Percentiles rank a stretch among this genome's conserved stretches.
phyloP scores from a whole-genome alignment of 2,888 invertebrate genomes.

The Ornithoptera priamus region DNA sequence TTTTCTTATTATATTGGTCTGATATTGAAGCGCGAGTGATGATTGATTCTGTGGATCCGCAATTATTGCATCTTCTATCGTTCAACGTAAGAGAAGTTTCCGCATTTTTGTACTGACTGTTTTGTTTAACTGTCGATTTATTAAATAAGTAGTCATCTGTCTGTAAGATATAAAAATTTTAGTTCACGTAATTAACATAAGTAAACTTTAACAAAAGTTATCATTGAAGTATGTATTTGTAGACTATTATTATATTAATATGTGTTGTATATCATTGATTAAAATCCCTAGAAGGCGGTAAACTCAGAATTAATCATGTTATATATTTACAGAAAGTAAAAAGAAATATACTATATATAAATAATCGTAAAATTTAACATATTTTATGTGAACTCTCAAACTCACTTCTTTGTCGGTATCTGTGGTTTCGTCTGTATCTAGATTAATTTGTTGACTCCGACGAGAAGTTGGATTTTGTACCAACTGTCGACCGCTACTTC shows the following conservation, averaged over 20 bases:
- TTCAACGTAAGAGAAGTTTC: conserved; percentile 19
- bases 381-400: not conserved
- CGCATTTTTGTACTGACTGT: conserved; percentile 24
- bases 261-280: no score
- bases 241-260: no score
- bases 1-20: conserved; percentile 30
- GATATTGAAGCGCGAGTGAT: conserved; percentile 51
- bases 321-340: no score
- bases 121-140: conserved; percentile 30
- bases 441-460: not conserved
- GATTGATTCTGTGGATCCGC: conserved; percentile 38
- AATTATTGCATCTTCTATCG: conserved; percentile 3
- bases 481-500: conserved; percentile 10
- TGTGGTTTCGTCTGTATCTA: not conserved
- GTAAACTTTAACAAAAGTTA: no score
- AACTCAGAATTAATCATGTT: no score
- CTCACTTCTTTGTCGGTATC: conserved; percentile 24
- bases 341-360: no score
- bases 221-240: no score
- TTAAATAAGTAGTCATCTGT: conserved; percentile 30
- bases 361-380: no score
- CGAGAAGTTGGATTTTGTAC: conserved; percentile 3
- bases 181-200: not conserved
- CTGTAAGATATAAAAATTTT: conserved; percentile 28
- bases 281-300: no score